A percentile compares a stretch with the other conserved stretches of the same genome.
Conservation (phyloP, 2,797 vertebrate genomes). For the Psittacula derbiana region DNA sequence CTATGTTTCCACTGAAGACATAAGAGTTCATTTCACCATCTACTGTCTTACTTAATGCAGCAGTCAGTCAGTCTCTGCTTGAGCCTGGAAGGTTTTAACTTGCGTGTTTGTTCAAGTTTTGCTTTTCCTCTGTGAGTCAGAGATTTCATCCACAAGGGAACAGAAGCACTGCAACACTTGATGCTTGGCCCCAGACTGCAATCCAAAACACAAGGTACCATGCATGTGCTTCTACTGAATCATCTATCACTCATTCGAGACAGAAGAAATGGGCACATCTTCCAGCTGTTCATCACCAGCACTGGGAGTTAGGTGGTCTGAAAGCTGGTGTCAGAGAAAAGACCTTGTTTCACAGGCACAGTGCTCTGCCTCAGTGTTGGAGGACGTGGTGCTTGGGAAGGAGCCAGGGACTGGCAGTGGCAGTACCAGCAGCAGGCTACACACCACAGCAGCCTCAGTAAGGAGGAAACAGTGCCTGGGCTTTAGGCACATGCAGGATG, state of each 20-base stretch:
- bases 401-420: background rate
- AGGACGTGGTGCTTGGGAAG: background rate
- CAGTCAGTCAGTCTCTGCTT: background rate
- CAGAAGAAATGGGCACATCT: background rate
- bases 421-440: background rate
- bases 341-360: background rate
- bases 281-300: background rate
- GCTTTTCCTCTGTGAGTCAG: background rate
- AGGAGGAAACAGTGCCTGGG: background rate
- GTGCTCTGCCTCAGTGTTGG: background rate
- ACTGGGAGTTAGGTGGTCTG: background rate
- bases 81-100: background rate
- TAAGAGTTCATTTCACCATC: background rate
- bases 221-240: accelerated
- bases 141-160: background rate
- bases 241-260: background rate
- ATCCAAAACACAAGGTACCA: background rate
- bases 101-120: background rate
- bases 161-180: background rate
- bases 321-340: background rate
- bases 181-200: background rate
- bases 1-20: background rate
- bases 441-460: background rate
- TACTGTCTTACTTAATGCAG: background rate
- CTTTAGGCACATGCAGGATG: background rate